Percentiles rank a stretch among this genome's conserved stretches.
These are phyloP conservation scores for Hirundichthys speculiger DNA, from an alignment of 2,113 vertebrate species.

Conservation along the genomic window DNA sequence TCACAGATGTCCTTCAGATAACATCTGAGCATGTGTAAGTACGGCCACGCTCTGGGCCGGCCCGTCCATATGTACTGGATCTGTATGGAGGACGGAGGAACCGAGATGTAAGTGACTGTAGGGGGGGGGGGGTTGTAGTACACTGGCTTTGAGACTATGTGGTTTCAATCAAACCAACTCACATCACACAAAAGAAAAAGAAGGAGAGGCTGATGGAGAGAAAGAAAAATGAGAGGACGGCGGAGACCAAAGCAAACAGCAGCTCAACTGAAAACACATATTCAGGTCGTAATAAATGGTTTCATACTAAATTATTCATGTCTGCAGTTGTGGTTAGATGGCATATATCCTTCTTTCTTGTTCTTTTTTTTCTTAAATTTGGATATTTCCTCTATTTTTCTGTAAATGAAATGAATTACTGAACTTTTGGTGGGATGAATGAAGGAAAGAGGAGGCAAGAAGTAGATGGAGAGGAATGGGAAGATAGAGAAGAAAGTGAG, in stretches of 20 bases:
- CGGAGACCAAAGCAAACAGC: not conserved
- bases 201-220: constrained; percentile 42
- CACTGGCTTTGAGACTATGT: constrained; percentile 48
- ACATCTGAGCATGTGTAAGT: no score
- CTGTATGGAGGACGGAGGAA: constrained; percentile 1
- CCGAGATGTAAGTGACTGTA: constrained; percentile 45
- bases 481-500: constrained; percentile 23
- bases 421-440: constrained; percentile 13
- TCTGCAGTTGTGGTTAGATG: constrained; percentile 31
- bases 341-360: no score
- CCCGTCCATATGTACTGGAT: not conserved
- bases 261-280: constrained; percentile 3
- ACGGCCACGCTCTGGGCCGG: no score
- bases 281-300: constrained; percentile 14
- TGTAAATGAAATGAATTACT: constrained; percentile 27
- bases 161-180: constrained; percentile 65
- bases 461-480: no score
- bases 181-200: constrained; percentile 53
- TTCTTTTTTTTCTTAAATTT: constrained; percentile 1
- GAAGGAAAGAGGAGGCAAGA: not conserved
- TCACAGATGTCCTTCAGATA: no score
- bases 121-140: constrained; percentile 33
- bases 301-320: constrained; percentile 46
- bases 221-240: constrained; percentile 36
- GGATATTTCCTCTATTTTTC: constrained; percentile 23